phyloP scores from a whole-genome alignment of 2,888 invertebrate species.

The Hecatera dysodea region DNA sequence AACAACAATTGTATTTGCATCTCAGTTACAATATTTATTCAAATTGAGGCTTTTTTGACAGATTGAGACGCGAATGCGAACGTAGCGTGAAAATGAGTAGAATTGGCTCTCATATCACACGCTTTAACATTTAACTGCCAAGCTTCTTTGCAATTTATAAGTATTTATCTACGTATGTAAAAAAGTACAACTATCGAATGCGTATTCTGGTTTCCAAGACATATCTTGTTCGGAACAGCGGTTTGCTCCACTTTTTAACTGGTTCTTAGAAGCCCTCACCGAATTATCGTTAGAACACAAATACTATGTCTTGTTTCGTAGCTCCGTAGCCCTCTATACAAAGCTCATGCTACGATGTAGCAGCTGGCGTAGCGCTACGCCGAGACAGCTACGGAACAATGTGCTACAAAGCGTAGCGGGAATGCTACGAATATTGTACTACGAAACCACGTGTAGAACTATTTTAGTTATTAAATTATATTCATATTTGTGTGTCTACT shows the following conservation, averaged over 20 bases:
- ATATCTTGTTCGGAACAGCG: not conserved
- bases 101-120: too few relatives aligned
- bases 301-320: slow-evolving; percentile 14
- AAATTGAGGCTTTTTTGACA: too few relatives aligned
- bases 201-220: not conserved
- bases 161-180: too few relatives aligned
- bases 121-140: too few relatives aligned
- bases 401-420: slow-evolving; percentile 48
- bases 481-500: slow-evolving; percentile 9
- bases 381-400: slow-evolving; percentile 42
- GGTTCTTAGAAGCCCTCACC: slow-evolving; percentile 2
- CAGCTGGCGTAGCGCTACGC: slow-evolving; percentile 27
- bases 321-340: slow-evolving; percentile 16
- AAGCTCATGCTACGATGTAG: slow-evolving; percentile 46
- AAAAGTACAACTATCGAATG: not conserved
- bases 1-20: too few relatives aligned
- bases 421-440: slow-evolving; percentile 28
- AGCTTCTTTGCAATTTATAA: too few relatives aligned
- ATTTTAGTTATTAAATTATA: slow-evolving; percentile 4
- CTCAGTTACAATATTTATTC: too few relatives aligned
- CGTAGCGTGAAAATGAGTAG: too few relatives aligned
- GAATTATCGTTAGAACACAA: slow-evolving; percentile 9
- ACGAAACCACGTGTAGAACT: slow-evolving; percentile 2
- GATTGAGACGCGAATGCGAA: too few relatives aligned
- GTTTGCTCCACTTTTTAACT: not conserved